These are phyloP conservation scores for Acronicta leporina DNA, from an alignment of 2,888 invertebrate species.

Conservation along the genomic window DNA sequence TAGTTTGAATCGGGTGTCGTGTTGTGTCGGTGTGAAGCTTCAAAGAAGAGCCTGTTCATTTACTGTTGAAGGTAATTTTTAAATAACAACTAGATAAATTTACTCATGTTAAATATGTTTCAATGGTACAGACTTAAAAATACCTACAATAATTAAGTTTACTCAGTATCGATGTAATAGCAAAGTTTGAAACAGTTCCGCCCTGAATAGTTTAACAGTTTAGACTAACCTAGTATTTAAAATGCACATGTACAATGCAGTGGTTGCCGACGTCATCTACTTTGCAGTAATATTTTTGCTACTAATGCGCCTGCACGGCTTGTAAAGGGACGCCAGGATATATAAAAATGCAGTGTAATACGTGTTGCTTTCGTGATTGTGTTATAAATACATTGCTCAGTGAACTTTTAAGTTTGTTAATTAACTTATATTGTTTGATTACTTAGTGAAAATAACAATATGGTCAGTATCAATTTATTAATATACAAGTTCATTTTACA, in stretches of 20 bases:
- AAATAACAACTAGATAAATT: neutral
- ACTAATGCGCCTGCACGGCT: conserved; percentile 86
- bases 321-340: conserved; percentile 77
- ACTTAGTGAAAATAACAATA: conserved; percentile 57
- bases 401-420: conserved; percentile 48
- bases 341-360: conserved; percentile 81
- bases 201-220: conserved; percentile 80
- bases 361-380: conserved; percentile 72
- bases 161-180: conserved; percentile 41
- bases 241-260: conserved; percentile 87
- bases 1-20: conserved; percentile 14
- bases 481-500: neutral
- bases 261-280: conserved; percentile 86
- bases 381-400: conserved; percentile 61
- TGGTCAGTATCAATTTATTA: conserved; percentile 42
- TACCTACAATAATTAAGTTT: conserved; percentile 22
- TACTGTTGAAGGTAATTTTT: conserved; percentile 25
- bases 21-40: conserved; percentile 23
- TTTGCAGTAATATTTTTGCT: conserved; percentile 88
- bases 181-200: conserved; percentile 59
- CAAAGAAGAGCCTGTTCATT: conserved; percentile 3
- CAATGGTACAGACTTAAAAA: neutral
- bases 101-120: too few relatives aligned
- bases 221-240: conserved; percentile 84
- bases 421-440: conserved; percentile 46